Base-by-base conservation (phyloP, 1,140 invertebrate genomes). In the Drosophila auraria region DNA sequence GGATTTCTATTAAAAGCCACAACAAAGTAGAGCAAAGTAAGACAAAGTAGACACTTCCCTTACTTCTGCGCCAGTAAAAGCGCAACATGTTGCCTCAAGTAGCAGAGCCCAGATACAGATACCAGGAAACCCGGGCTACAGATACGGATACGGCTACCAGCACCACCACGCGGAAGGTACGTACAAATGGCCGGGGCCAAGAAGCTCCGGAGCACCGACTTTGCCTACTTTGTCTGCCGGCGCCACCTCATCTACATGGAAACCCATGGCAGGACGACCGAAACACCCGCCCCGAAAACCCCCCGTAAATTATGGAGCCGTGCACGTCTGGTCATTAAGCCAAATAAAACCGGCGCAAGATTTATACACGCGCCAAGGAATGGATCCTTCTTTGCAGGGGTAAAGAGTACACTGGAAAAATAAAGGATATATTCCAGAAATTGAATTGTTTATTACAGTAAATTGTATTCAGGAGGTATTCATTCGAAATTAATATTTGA, bases 241-340 rank as follows among this genome's bases (percentile, higher is more conserved):
- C 17, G 36, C 49, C 38, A 49, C 69, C 84, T 89, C 86, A 89
- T 90, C 86, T 89, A 90, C 86, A 90, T 89, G 82, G 63, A 44
- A 44, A 12, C 58, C 51, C 38, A 20, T 6, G 30, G 40, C 38
- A 38, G 14, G 40, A 57, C 54, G 54, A 40, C 15, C 17, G 42
- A 14, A 20, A 25, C 44, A 9, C 25, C 30, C 17, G 3, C 40
- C 57, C 36, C 38, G 8, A 56, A 56, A 49, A 20, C 49, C 70
- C 72, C 70, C 69, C 33, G 89, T 92, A 92, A 92, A 92, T 92
- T 92, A 92, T 90, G 81, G 79, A 87, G 78, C 76, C 64, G 86
- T 87, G 90, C 91, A 92, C 91, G 91, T 92, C 91, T 92, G 90
- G 91, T 92, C 91, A 92, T 92, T 92, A 92, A 92, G 91, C 91